phyloP scores from a whole-genome alignment of 2,113 vertebrate species.

The Spermophilus dauricus region DNA sequence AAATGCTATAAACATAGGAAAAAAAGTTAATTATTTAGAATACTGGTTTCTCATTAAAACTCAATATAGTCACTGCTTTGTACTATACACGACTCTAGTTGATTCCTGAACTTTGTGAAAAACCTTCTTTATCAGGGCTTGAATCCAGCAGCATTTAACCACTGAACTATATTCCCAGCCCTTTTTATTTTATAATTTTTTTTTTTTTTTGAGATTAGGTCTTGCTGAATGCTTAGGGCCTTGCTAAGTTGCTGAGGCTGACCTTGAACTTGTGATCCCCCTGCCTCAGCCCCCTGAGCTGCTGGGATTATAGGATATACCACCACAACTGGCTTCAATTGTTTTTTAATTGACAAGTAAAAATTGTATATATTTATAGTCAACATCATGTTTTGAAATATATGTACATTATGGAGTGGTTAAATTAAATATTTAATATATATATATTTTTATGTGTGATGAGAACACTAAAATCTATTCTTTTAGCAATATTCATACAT shows the following conservation, averaged over 20 bases:
- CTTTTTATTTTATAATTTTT: too few species aligned
- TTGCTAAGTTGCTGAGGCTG: neutral
- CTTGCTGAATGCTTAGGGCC: too few species aligned
- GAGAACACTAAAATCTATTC: slow-evolving; percentile 9
- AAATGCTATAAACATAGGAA: slow-evolving; percentile 36
- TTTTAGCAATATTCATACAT: neutral
- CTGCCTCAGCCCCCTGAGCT: neutral
- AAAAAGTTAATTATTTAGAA: slow-evolving; percentile 25
- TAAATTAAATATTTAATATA: neutral
- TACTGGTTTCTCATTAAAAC: slow-evolving; percentile 26
- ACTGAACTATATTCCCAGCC: too few species aligned
- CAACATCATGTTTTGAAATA: neutral
- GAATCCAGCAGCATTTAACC: too few species aligned
- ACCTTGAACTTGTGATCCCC: neutral
- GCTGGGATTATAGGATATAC: neutral
- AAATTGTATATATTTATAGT: neutral
- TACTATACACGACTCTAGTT: neutral
- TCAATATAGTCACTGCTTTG: slow-evolving; percentile 16
- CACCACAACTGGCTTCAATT: neutral
- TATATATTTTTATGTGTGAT: neutral
- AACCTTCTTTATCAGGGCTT: neutral
- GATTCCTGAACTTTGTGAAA: slow-evolving; percentile 40
- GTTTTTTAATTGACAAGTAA: neutral
- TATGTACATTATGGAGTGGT: neutral
- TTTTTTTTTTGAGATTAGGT: too few species aligned